Evolutionary conservation across 2,888 invertebrate genomes (phyloP), one percentile per base, ranked within the genome.

Genomic region (Macaria notata): DNA sequence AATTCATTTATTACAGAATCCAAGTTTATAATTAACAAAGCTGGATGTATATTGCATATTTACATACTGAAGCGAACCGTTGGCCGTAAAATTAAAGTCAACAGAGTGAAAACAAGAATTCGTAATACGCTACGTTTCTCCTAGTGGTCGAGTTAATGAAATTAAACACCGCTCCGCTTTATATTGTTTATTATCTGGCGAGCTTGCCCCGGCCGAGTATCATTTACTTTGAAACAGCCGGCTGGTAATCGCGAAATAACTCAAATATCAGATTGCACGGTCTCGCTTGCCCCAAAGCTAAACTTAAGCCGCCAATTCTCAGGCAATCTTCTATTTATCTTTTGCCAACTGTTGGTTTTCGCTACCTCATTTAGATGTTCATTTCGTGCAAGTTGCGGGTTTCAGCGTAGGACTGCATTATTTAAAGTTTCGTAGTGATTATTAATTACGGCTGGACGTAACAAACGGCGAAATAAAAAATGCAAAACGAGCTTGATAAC

Each of bases 401-500:
- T 54, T n/a, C 8, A 56, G 59, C 60, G 49, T 42, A 38, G 47
- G 53, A 46, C 60, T 55, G 55, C 64, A 61, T 61, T 58, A 63
- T 59, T 59, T 53, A 64, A 45, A 59, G 54, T 59, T 60, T 59
- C 54, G 38, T 49, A 42, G 30, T 54, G 55, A 57, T 58, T 66
- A 62, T 63, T 57, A 56, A 63, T 66, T 61, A 56, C 61, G 51
- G 41, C 43, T 56, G 56, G 61, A 52, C 56, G 48, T 55, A 59
- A 61, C 58, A 50, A 63, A 66, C 49, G 62, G 49, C 38, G 46
- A 49, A 58, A 57, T 65, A 65, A 61, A 65, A 19, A 57, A 61
- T 62, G 60, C 64, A 62, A 42, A 69, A 66, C 63, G 57, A 62
- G 54, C 58, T 49, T 61, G 63, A 65, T 70, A 69, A 66, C 63